Conservation (phyloP, 37 sponge, comb jelly and placozoan species). For the Crambe crambe region DNA sequence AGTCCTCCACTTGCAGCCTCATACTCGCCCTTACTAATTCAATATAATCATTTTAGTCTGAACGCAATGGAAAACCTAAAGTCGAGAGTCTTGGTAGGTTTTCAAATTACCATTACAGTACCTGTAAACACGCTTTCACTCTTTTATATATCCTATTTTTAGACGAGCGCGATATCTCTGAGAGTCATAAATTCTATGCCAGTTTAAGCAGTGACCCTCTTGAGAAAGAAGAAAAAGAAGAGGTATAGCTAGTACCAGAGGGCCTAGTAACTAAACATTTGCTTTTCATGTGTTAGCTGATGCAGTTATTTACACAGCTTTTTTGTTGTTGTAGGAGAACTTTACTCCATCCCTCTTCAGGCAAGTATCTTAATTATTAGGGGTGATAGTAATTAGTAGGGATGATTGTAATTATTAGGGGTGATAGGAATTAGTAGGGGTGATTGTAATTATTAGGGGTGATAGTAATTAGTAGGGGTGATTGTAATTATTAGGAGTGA, state of each 20-base stretch:
- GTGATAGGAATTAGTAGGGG: too few species aligned
- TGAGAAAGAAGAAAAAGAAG: constrained; percentile 32
- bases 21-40: neutral
- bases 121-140: neutral
- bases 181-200: constrained; percentile 63
- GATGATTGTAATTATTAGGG: too few species aligned
- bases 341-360: constrained; percentile 43
- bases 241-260: constrained; percentile 8
- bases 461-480: too few species aligned
- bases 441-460: too few species aligned
- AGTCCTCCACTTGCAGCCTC: neutral
- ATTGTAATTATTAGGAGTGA: too few species aligned
- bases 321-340: constrained; percentile 10
- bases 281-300: too few species aligned
- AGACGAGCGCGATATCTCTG: constrained; percentile 58
- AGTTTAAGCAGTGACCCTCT: neutral
- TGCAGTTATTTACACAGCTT: too few species aligned
- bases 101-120: neutral
- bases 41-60: constrained; percentile 35
- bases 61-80: constrained; percentile 72
- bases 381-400: neutral
- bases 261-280: too few species aligned
- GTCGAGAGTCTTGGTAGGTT: constrained; percentile 72
- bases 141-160: neutral
- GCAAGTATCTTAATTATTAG: neutral